phyloP scores from a whole-genome alignment of 2,797 vertebrate genomes.

The Acomys russatus region DNA sequence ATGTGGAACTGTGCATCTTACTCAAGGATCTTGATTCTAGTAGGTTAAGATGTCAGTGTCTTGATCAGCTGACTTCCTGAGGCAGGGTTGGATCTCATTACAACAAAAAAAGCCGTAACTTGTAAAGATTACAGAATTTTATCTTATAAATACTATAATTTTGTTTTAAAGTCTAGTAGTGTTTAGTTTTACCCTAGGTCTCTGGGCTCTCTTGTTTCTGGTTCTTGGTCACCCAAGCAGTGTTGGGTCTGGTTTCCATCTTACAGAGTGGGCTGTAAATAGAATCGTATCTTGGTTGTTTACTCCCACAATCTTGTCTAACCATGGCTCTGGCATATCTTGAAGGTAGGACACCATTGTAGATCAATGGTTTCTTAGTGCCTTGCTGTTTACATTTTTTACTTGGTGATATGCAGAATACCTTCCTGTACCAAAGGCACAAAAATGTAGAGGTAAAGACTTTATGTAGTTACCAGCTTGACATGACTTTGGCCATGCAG shows the following conservation, averaged over 20 bases:
- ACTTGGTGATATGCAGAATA: neutral
- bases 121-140: neutral
- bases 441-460: neutral
- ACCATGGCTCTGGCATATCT: neutral
- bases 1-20: neutral
- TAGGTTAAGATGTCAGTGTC: neutral
- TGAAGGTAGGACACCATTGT: neutral
- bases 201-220: neutral
- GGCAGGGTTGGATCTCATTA: neutral
- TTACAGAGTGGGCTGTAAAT: neutral
- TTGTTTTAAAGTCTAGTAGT: neutral
- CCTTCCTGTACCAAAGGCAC: neutral
- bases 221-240: neutral
- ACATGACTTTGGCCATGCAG: neutral
- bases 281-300: neutral
- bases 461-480: neutral
- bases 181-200: neutral
- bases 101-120: neutral
- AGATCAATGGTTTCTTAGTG: neutral
- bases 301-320: neutral
- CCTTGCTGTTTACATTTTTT: neutral
- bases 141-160: neutral
- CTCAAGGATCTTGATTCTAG: neutral
- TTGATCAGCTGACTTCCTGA: neutral
- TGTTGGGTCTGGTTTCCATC: neutral